phyloP scores from a whole-genome alignment of 1,140 invertebrate genomes.

The Helicoverpa armigera region DNA sequence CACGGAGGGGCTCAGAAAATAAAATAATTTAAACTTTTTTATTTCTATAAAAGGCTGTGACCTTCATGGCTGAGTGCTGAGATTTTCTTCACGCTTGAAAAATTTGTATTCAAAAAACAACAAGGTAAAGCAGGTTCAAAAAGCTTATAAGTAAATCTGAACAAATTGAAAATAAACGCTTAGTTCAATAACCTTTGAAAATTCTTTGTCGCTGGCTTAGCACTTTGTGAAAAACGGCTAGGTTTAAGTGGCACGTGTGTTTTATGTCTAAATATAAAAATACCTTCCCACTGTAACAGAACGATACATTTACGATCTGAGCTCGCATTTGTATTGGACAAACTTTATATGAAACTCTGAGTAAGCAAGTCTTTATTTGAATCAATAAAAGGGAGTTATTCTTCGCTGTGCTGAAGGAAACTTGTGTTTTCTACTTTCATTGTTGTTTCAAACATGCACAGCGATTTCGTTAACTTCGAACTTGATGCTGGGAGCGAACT shows the following conservation, averaged over 20 bases:
- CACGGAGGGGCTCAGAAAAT: not conserved
- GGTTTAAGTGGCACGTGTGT: slow-evolving; percentile 62
- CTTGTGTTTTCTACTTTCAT: slow-evolving; percentile 29
- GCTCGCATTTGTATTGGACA: slow-evolving; percentile 50
- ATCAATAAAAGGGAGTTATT: slow-evolving; percentile 46
- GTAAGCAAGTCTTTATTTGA: slow-evolving; percentile 48
- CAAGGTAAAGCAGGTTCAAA: too few relatives aligned
- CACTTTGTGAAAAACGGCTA: slow-evolving; percentile 27
- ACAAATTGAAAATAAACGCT: not conserved
- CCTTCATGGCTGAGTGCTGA: not conserved
- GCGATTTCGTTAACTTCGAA: slow-evolving; percentile 24
- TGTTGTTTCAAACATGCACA: slow-evolving; percentile 20
- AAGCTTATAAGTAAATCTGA: not conserved
- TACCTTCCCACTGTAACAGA: slow-evolving; percentile 51
- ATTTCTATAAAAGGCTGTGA: slow-evolving; percentile 18
- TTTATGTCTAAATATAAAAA: slow-evolving; percentile 71
- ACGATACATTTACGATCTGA: slow-evolving; percentile 58
- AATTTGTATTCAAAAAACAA: slow-evolving; percentile 13
- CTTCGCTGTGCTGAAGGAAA: slow-evolving; percentile 21
- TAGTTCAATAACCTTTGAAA: slow-evolving; percentile 43
- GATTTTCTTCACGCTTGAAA: slow-evolving; percentile 1
- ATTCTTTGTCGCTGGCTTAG: slow-evolving; percentile 33
- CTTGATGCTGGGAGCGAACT: slow-evolving; percentile 3
- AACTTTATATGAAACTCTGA: slow-evolving; percentile 49
- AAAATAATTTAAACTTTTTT: slow-evolving; percentile 40